A percentile compares a stretch with the other conserved stretches of the same genome.
These are phyloP conservation scores for Anas bernieri DNA, from an alignment of 2,797 vertebrate species.

Conservation along the genomic window DNA sequence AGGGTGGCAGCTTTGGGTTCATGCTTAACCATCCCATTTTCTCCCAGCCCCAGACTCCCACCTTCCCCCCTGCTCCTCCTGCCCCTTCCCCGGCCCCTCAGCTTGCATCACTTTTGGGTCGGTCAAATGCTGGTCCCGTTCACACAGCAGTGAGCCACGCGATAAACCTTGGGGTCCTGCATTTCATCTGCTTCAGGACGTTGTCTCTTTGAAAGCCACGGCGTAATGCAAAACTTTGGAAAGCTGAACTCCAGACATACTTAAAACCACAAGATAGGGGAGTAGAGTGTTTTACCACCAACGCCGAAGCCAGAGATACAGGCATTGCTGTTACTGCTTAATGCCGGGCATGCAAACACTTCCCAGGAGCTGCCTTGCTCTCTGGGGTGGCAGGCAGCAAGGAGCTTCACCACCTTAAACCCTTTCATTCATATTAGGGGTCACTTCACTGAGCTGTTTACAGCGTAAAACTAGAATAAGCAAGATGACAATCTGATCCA, in stretches of 20 bases:
- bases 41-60: neutral
- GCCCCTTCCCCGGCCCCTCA: neutral
- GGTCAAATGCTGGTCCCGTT: neutral
- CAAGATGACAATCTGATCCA: neutral
- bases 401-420: neutral
- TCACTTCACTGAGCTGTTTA: neutral
- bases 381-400: neutral
- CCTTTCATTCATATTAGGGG: neutral
- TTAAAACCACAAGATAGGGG: neutral
- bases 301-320: neutral
- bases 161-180: neutral
- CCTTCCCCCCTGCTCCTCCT: neutral
- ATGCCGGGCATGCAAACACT: neutral
- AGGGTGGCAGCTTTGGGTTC: constrained; percentile 25
- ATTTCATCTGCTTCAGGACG: neutral
- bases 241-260: neutral
- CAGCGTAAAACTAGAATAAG: neutral
- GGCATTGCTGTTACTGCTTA: neutral
- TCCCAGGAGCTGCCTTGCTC: neutral
- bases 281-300: neutral
- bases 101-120: neutral
- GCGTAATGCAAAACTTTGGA: neutral
- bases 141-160: neutral
- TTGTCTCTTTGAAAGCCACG: neutral
- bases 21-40: constrained; percentile 35